Percentiles rank a stretch among this genome's conserved stretches.
Evolutionary conservation across 1,140 invertebrate species (phyloP).

Genomic region (Drosophila watanabei): DNA sequence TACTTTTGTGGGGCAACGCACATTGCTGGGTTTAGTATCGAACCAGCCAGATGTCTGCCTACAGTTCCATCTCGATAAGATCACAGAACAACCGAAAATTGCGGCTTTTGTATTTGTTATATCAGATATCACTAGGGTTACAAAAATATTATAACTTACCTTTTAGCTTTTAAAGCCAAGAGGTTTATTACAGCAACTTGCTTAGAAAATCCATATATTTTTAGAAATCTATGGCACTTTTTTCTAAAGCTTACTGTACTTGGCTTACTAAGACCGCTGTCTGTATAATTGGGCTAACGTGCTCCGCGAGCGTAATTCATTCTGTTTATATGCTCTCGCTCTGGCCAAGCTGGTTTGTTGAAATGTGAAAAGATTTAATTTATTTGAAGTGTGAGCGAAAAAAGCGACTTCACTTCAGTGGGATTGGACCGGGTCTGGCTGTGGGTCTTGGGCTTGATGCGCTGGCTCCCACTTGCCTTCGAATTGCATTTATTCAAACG

Average conservation of each 20-base stretch:
- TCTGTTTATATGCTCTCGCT: slow-evolving; percentile 35
- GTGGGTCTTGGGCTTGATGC: slow-evolving; percentile 44
- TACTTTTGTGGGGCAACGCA: slow-evolving; percentile 35
- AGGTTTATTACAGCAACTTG: background rate
- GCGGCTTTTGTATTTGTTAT: too few relatives aligned
- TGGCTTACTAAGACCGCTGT: background rate
- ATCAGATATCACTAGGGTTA: too few relatives aligned
- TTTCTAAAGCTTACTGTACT: background rate
- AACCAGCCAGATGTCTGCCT: background rate
- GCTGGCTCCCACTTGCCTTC: slow-evolving; percentile 59
- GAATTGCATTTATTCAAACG: slow-evolving; percentile 78
- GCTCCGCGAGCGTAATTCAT: slow-evolving; percentile 52
- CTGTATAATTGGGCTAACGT: slow-evolving; percentile 64
- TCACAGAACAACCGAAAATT: too few relatives aligned
- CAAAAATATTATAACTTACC: too few relatives aligned
- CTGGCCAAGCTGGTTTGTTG: slow-evolving; percentile 48
- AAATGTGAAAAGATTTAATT: slow-evolving; percentile 78
- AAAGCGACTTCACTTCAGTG: slow-evolving; percentile 50
- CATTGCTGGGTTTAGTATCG: slow-evolving; percentile 23
- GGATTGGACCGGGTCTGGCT: slow-evolving; percentile 25
- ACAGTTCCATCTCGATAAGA: slow-evolving; percentile 5
- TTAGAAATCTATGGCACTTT: background rate
- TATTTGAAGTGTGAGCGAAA: slow-evolving; percentile 71
- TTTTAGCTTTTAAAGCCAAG: background rate
- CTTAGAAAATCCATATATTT: background rate